Percentiles rank a stretch among this genome's conserved stretches.
These are phyloP conservation scores for Cuculus canorus DNA, from an alignment of 2,797 vertebrate genomes.

Conservation along the genomic window DNA sequence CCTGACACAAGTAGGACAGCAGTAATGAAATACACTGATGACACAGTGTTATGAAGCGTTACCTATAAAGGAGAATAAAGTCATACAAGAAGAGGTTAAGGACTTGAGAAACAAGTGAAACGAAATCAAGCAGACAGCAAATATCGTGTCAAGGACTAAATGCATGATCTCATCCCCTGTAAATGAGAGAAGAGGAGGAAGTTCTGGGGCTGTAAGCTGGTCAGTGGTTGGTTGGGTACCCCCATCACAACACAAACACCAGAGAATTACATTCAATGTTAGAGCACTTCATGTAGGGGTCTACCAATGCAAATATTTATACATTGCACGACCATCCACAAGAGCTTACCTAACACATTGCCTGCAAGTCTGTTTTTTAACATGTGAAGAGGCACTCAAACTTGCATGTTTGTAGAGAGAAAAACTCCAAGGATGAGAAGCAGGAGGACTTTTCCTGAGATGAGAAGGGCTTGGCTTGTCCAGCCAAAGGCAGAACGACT, in stretches of 20 bases:
- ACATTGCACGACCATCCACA: background rate
- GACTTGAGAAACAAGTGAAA: background rate
- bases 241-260: background rate
- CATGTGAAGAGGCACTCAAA: background rate
- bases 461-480: background rate
- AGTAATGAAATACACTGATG: background rate
- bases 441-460: background rate
- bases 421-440: background rate
- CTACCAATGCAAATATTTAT: background rate
- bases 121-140: background rate
- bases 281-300: background rate
- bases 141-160: background rate
- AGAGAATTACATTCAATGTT: background rate
- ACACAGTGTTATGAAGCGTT: background rate
- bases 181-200: background rate
- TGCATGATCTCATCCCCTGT: background rate
- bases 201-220: background rate
- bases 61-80: background rate
- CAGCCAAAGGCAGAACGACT: background rate
- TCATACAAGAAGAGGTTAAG: background rate
- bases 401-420: background rate
- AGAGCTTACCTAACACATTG: background rate
- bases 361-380: background rate
- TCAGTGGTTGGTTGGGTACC: background rate
- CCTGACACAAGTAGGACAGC: background rate